phyloP scores from a whole-genome alignment of 2,797 vertebrate genomes.

The Perodicticus potto region DNA sequence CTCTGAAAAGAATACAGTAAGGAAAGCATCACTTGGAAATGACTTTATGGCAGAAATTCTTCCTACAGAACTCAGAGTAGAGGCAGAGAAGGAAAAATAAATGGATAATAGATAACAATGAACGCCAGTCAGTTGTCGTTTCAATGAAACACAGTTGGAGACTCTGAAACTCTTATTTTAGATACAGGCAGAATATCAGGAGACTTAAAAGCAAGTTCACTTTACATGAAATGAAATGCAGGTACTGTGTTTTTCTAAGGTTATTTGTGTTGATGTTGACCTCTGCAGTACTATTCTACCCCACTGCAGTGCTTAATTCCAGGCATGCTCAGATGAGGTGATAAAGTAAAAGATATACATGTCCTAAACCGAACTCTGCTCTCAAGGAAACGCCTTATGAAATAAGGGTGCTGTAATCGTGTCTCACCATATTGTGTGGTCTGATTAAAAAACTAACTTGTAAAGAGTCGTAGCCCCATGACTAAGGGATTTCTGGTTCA shows the following conservation, averaged over 20 bases:
- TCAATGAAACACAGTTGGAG: constrained; percentile 15
- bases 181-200: not conserved
- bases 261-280: not conserved
- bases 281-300: not conserved
- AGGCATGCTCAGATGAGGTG: not conserved
- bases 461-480: not conserved
- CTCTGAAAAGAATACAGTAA: constrained; percentile 56
- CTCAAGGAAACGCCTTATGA: not conserved
- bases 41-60: constrained; percentile 27
- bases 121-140: not conserved
- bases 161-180: constrained; percentile 27
- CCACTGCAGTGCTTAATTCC: not conserved
- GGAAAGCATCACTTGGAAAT: constrained; percentile 55
- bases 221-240: not conserved
- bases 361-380: not conserved
- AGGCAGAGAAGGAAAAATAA: constrained; percentile 45
- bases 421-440: not conserved
- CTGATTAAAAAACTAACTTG: constrained; percentile 1
- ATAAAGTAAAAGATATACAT: not conserved
- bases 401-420: not conserved
- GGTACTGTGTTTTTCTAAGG: constrained; percentile 17
- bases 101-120: not conserved
- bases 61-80: not conserved
- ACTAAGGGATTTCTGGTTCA: not conserved
- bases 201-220: constrained; percentile 1